Base-by-base conservation (phyloP, 2,797 vertebrate genomes). In the Rallus crepitans region DNA sequence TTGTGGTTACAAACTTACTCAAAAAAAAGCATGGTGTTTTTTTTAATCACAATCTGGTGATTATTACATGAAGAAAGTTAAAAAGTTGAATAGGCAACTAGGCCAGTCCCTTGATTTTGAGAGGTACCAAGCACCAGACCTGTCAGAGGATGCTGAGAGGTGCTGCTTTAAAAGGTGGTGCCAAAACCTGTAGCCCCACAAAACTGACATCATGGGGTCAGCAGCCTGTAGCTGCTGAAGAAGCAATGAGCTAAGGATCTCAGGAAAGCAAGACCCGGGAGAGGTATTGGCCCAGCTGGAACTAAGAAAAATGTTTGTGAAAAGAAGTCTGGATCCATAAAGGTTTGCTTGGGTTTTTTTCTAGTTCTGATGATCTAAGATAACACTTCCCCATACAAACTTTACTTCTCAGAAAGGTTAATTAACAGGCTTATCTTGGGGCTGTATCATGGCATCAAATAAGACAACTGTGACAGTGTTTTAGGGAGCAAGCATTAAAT, bases 11-110 rank as follows among this genome's bases (percentile, higher is more conserved):
- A 71, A 86, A 68, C 10, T 47, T 6, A 35, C 0, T 6, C 35
- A 9, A 7, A 48, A 65, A 57, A 82, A 12, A 6, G 4, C 2
- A 3, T 1, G 4, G 0, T 15, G 50, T 11, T 2, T 66, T 52
- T 85, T 66, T 61, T 82, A 6, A 45, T 53, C 28, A 57, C 15
- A 7, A 4, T n/a, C 2, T 42, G 14, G 8, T 28, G 16, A 59
- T 59, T 50, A 75, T 52, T 33, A 80, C 28, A 10, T 21, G 33
- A 84, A 76, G 30, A 86, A 81, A 71, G 9, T 59, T 3, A 14
- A 61, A 82, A 47, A 47, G 61, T 5, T n/a, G 10, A 78, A 50
- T 4, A n/a, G 31, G 2, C 37, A 35, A 30, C 5, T 56, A 71
- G 48, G 5, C 17, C 0, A 0, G 47, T 48, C 47, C 47, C 24